Evolutionary conservation across 2,888 invertebrate genomes (phyloP).

Genomic region (Aethes cnicana): DNA sequence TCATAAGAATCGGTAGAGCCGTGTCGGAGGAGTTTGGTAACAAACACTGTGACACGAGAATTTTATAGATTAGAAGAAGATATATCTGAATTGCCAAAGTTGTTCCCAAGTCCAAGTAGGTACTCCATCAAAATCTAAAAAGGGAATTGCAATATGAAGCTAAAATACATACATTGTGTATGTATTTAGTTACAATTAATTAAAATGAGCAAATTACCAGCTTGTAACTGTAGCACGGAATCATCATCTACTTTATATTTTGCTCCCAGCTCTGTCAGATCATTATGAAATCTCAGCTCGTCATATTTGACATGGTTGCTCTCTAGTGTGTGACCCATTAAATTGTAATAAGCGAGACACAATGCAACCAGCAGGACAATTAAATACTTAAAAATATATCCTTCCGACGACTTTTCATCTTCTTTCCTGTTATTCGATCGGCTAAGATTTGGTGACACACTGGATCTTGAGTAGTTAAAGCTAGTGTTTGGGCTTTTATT

Average conservation of each 20-base stretch:
- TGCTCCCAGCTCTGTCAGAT: constrained; percentile 53
- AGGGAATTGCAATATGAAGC: too few relatives aligned
- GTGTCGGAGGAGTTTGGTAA: too few relatives aligned
- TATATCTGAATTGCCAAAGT: too few relatives aligned
- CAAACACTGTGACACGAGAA: too few relatives aligned
- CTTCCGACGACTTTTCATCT: neutral
- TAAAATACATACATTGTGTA: too few relatives aligned
- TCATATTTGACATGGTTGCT: constrained; percentile 42
- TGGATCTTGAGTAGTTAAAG: constrained; percentile 1
- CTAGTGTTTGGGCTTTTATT: constrained; percentile 13
- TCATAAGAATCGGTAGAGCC: too few relatives aligned
- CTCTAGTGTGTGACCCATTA: too few relatives aligned
- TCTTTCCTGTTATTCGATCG: neutral
- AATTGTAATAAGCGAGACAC: constrained; percentile 19
- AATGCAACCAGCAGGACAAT: constrained; percentile 27
- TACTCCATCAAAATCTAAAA: too few relatives aligned
- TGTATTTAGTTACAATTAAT: neutral
- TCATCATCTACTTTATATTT: constrained; percentile 61
- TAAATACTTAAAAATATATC: neutral
- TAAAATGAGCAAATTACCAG: constrained; percentile 49
- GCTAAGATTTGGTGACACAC: constrained; percentile 8
- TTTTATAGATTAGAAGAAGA: too few relatives aligned
- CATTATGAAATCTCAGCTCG: constrained; percentile 55
- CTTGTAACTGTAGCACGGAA: constrained; percentile 59
- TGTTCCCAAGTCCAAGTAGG: too few relatives aligned